Base-by-base conservation (phyloP, 2,797 vertebrate species). In the Synanceia verrucosa region DNA sequence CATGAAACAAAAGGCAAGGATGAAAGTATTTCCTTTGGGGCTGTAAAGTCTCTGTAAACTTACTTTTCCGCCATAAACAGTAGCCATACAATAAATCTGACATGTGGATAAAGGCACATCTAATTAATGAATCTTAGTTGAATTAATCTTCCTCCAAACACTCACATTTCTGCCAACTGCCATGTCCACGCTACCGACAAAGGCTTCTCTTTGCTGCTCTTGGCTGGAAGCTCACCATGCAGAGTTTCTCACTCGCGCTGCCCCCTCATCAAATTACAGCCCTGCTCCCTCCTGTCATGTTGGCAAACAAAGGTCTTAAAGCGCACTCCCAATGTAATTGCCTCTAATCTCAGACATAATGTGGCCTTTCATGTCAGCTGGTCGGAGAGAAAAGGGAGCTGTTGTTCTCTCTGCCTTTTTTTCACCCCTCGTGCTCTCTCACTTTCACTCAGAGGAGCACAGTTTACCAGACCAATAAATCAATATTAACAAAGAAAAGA, bases 291-390 rank as follows among this genome's bases (percentile, higher is more conserved):
- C 90, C 89, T 92, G 90, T 89, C 88, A 89, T 33, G 51, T 43
- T 88, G 82, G 89, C 88, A 94, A 93, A 94, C 88, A 94, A 91
- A 93, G 89, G 85, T 69, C 87, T 93, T 91, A 88, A 91, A 90
- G 85, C 90, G 70, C 80, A 87, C 86, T 93, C 91, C 71, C 41
- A 75, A 79, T 78, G 85, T 93, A 93, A 93, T 93, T 92, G 89
- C 85, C 84, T 93, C 82, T 91, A 93, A 91, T 92, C 90, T 89
- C 88, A 79, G 79, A 91, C 82, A 94, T 92, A 94, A 93, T 92
- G 85, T 90, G 85, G 84, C 78, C 89, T 94, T 94, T 94, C 92
- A 93, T 85, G 59, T 73, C 55, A 73, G 56, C 84, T 73, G 70
- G 56, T 74, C 55, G 50, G 39, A 84, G 76, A 84, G 87, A 90